These are phyloP conservation scores for Metopolophium dirhodum DNA, from an alignment of 1,140 invertebrate species.

Conservation along the genomic window DNA sequence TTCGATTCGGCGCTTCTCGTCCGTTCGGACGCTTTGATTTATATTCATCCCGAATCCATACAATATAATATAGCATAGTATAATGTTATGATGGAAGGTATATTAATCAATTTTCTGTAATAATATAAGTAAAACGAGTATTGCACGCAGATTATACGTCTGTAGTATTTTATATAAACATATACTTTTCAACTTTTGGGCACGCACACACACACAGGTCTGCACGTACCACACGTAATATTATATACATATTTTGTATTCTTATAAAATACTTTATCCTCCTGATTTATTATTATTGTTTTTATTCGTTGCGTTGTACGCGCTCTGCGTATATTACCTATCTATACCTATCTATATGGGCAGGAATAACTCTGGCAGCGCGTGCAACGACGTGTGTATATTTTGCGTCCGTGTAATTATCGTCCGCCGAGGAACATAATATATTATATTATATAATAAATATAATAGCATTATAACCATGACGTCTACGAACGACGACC, in stretches of 20 bases:
- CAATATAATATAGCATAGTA: neutral
- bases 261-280: neutral
- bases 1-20: neutral
- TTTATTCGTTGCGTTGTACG: neutral
- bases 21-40: neutral
- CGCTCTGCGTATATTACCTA: neutral
- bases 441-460: neutral
- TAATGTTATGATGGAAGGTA: neutral
- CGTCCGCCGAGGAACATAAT: neutral
- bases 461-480: neutral
- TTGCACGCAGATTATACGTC: neutral
- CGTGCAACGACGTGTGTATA: neutral
- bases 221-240: neutral
- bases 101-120: neutral
- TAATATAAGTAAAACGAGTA: neutral
- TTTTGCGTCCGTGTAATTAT: neutral
- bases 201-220: neutral
- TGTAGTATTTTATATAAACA: neutral
- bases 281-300: slow-evolving; percentile 13
- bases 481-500: neutral
- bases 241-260: neutral
- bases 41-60: neutral
- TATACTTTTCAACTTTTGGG: neutral
- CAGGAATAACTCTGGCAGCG: too few species aligned
- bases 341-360: neutral